These are phyloP conservation scores for Neoarius graeffei DNA, from an alignment of 2,113 vertebrate genomes.

Conservation along the genomic window DNA sequence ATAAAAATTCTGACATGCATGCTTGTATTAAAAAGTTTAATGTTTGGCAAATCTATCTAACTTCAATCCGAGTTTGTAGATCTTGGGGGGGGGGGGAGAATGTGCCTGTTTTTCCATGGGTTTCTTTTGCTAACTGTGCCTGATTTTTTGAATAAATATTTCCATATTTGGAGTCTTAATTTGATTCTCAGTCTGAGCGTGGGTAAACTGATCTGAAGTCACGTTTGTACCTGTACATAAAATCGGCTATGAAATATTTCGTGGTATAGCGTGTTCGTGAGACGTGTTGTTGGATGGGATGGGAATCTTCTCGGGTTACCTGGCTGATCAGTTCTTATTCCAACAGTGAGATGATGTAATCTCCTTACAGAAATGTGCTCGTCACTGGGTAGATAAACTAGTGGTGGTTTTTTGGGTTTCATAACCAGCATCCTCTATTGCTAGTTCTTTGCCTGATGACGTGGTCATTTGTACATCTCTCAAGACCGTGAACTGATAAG, in stretches of 20 bases:
- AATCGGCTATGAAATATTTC: background rate
- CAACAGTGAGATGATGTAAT: background rate
- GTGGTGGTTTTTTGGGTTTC: background rate
- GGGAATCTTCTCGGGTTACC: background rate
- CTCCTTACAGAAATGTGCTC: background rate
- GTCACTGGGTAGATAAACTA: background rate
- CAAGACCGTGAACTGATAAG: background rate
- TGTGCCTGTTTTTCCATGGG: background rate
- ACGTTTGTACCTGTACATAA: background rate
- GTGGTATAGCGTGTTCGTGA: background rate
- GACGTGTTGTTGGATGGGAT: background rate
- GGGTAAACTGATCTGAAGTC: background rate
- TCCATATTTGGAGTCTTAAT: background rate
- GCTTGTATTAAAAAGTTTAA: too few species aligned
- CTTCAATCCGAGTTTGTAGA: too few species aligned
- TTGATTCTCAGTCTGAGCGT: background rate
- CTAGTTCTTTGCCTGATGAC: background rate
- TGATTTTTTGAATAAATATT: slow-evolving; percentile 11
- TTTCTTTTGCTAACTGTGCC: background rate
- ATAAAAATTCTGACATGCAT: too few species aligned
- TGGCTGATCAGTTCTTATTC: background rate
- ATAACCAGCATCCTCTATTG: background rate
- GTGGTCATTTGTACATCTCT: background rate
- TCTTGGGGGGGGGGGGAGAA: too few species aligned
- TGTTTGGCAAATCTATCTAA: too few species aligned